phyloP scores from a whole-genome alignment of 2,797 vertebrate genomes.

The Pogoniulus pusillus region DNA sequence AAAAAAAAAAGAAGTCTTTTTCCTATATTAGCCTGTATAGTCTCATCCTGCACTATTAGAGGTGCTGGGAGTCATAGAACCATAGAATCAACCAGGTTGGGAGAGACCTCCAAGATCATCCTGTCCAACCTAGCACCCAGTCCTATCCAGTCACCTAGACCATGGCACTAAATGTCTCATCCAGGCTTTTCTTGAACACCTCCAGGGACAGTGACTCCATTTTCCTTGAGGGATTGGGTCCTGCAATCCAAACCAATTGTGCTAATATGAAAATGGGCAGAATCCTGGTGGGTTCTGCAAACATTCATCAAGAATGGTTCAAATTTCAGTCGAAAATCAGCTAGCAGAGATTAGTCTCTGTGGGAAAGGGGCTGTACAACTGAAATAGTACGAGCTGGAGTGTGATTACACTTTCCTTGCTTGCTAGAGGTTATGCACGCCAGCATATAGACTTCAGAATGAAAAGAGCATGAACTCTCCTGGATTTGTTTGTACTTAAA shows the following conservation, averaged over 20 bases:
- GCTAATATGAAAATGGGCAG: background rate
- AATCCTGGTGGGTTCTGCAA: background rate
- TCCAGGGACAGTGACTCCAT: too few species aligned
- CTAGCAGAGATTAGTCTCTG: slow-evolving; percentile 4
- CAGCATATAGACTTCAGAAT: background rate
- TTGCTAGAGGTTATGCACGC: background rate
- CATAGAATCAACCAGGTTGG: too few species aligned
- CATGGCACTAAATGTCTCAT: too few species aligned
- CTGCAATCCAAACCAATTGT: background rate
- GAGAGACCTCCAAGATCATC: too few species aligned
- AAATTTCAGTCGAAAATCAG: background rate
- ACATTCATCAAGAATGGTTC: background rate
- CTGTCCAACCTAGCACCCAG: too few species aligned
- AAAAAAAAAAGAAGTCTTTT: background rate
- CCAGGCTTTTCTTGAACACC: too few species aligned
- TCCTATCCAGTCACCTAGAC: too few species aligned
- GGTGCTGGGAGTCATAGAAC: background rate
- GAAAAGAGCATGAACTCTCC: background rate
- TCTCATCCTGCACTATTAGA: background rate
- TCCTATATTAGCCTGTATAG: background rate
- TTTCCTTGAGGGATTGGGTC: background rate
- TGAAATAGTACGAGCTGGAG: background rate
- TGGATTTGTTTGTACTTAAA: slow-evolving; percentile 24
- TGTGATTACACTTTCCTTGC: background rate
- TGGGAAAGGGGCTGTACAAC: slow-evolving; percentile 18